A percentile compares a stretch with the other conserved stretches of the same genome.
Conservation (phyloP, 2,888 invertebrate genomes). For the Heteropelma amictum region DNA sequence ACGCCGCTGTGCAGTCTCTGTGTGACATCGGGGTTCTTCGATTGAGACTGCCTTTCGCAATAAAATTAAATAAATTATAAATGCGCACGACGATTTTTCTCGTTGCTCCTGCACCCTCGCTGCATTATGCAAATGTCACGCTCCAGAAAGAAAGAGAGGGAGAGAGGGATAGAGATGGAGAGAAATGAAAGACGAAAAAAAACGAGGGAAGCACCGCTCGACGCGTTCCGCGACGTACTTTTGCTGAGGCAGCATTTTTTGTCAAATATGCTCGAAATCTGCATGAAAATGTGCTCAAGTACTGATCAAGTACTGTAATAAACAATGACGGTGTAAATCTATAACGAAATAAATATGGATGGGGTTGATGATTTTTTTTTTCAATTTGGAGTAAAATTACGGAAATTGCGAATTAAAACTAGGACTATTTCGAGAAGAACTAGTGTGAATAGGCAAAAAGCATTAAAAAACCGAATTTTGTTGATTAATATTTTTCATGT, state of each 20-base stretch:
- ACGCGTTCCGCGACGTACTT: slow-evolving; percentile 58
- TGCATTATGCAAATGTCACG: slow-evolving; percentile 63
- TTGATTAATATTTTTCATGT: too few species aligned
- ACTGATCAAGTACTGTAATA: slow-evolving; percentile 9
- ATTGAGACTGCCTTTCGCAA: slow-evolving; percentile 27
- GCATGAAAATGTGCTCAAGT: slow-evolving; percentile 53
- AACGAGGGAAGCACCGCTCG: not conserved
- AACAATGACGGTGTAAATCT: slow-evolving; percentile 6
- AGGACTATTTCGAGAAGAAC: too few species aligned
- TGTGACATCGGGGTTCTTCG: slow-evolving; percentile 2
- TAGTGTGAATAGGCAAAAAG: too few species aligned
- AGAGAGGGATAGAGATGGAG: slow-evolving; percentile 3
- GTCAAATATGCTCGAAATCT: slow-evolving; percentile 61
- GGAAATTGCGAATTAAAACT: too few species aligned
- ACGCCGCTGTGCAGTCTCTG: too few species aligned
- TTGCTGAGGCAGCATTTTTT: slow-evolving; percentile 59
- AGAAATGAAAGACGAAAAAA: slow-evolving; percentile 11
- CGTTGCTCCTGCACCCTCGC: slow-evolving; percentile 31
- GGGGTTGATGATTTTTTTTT: too few species aligned
- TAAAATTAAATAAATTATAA: slow-evolving; percentile 52
- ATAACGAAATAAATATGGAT: not conserved
- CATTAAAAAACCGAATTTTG: too few species aligned
- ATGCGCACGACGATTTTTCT: slow-evolving; percentile 60
- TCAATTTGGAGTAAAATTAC: too few species aligned
- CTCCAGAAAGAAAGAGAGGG: slow-evolving; percentile 27